Evolutionary conservation across 2,888 invertebrate species (phyloP).

Genomic region (Eilema caniola): DNA sequence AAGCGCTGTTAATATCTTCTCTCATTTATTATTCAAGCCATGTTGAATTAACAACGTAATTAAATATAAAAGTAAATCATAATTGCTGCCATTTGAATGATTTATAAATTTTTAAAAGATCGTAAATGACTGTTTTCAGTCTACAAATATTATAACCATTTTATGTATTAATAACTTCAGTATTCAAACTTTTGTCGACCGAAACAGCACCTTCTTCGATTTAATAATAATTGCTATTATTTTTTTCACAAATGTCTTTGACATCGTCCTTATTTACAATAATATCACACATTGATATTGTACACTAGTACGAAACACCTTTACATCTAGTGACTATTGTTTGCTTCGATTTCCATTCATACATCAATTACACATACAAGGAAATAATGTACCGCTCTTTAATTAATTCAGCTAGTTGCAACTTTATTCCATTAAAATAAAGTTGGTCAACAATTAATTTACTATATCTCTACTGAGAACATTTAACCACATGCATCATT

Average conservation of each 20-base stretch:
- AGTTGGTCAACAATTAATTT: constrained; percentile 18
- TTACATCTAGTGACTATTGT: constrained; percentile 41
- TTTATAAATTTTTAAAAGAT: constrained; percentile 21
- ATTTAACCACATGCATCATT: constrained; percentile 30
- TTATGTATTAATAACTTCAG: constrained; percentile 11
- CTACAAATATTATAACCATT: constrained; percentile 20
- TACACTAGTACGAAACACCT: constrained; percentile 59
- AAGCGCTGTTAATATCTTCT: constrained; percentile 32
- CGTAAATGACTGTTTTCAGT: constrained; percentile 21
- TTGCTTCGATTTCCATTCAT: constrained; percentile 29
- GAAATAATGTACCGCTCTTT: constrained; percentile 24
- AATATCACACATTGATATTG: constrained; percentile 80
- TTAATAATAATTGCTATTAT: constrained; percentile 47
- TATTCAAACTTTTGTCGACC: constrained; percentile 33
- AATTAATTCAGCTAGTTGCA: constrained; percentile 21
- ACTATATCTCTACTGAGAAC: constrained; percentile 23
- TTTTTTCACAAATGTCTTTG: constrained; percentile 65
- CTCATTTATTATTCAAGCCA: constrained; percentile 24
- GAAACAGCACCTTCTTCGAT: constrained; percentile 58
- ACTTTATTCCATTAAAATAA: constrained; percentile 25
- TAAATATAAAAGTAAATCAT: constrained; percentile 29
- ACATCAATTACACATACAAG: constrained; percentile 33
- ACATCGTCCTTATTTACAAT: constrained; percentile 69
- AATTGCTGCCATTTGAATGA: constrained; percentile 43
- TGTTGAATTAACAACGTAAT: constrained; percentile 29